phyloP scores from a whole-genome alignment of 1,140 invertebrate genomes.

The Caenorhabditis briggsae region DNA sequence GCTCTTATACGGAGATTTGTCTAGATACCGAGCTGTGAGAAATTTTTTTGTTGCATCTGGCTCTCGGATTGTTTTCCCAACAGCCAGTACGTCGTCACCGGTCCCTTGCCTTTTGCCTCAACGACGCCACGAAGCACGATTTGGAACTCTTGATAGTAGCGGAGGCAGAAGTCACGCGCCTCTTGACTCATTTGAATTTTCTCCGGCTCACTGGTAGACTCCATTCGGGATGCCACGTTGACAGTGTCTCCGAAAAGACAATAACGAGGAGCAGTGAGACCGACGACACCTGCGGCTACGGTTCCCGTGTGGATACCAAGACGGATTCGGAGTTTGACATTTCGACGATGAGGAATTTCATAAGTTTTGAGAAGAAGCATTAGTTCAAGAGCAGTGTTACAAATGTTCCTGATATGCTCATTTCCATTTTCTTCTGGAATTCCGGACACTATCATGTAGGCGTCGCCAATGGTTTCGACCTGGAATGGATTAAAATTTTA shows the following conservation, averaged over 20 bases:
- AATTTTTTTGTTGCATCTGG: conserved; percentile 55
- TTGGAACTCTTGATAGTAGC: conserved; percentile 58
- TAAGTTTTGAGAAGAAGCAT: conserved; percentile 72
- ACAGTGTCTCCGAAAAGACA: conserved; percentile 91
- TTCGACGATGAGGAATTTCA: conserved; percentile 72
- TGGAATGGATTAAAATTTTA: conserved; percentile 23
- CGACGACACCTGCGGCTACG: conserved; percentile 66
- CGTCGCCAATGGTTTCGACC: conserved; percentile 73
- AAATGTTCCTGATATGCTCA: conserved; percentile 70
- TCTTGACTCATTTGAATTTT: conserved; percentile 57
- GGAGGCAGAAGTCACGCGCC: conserved; percentile 40
- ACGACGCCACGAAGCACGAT: conserved; percentile 38
- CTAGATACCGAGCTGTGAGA: conserved; percentile 50
- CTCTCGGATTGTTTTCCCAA: conserved; percentile 60
- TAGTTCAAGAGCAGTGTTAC: conserved; percentile 72
- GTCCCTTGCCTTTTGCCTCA: conserved; percentile 67
- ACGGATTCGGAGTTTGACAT: conserved; percentile 66
- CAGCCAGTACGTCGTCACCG: conserved; percentile 70
- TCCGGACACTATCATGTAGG: conserved; percentile 75
- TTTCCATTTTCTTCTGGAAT: conserved; percentile 75
- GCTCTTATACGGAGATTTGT: background rate
- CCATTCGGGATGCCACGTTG: conserved; percentile 65
- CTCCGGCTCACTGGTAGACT: conserved; percentile 64
- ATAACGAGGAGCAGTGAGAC: conserved; percentile 73
- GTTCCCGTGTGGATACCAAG: conserved; percentile 64